These are phyloP conservation scores for Myodes glareolus DNA, from an alignment of 2,113 vertebrate genomes.

Conservation along the genomic window DNA sequence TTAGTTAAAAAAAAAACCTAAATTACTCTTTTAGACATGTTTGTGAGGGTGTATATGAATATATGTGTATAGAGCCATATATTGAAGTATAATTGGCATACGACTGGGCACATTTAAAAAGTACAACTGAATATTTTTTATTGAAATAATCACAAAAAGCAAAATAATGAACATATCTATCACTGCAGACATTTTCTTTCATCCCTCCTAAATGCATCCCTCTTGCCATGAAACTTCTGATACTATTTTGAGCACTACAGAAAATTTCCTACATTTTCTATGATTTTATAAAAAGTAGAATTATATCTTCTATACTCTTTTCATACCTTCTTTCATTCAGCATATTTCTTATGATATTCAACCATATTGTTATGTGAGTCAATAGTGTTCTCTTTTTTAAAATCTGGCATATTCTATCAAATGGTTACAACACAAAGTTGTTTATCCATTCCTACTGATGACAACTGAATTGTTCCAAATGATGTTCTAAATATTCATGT, in stretches of 20 bases:
- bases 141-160: constrained; percentile 1
- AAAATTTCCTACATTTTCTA: constrained; percentile 29
- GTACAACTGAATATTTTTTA: not conserved
- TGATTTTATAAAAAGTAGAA: constrained; percentile 24
- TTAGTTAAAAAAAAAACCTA: too few relatives aligned
- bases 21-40: too few relatives aligned
- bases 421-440: not conserved
- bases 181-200: not conserved
- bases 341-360: not conserved
- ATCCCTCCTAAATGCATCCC: not conserved
- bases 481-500: not conserved
- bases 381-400: not conserved
- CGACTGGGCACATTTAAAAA: not conserved
- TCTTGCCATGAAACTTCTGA: not conserved
- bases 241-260: not conserved
- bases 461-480: not conserved
- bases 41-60: not conserved
- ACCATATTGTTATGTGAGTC: not conserved
- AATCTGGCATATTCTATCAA: not conserved
- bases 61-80: not conserved
- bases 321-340: not conserved
- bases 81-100: not conserved
- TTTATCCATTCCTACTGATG: not conserved
- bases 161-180: constrained; percentile 13
- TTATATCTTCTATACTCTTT: not conserved